phyloP scores from a whole-genome alignment of 2,113 vertebrate genomes.

The Sterna hirundo region DNA sequence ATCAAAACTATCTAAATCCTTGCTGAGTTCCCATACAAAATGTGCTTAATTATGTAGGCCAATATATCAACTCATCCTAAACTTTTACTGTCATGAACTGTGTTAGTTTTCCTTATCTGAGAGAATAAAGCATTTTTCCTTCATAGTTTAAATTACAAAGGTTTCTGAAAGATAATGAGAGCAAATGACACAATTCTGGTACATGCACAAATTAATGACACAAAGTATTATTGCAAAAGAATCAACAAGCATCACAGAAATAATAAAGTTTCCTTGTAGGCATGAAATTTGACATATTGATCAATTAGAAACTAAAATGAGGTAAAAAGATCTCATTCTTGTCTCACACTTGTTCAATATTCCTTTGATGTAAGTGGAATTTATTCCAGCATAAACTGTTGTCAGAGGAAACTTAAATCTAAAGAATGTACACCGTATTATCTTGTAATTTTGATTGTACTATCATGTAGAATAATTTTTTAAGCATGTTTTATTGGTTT shows the following conservation, averaged over 20 bases:
- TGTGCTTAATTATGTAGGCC: background rate
- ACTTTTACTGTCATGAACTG: background rate
- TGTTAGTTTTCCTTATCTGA: background rate
- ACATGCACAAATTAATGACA: background rate
- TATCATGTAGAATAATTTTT: background rate
- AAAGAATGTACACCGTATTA: background rate
- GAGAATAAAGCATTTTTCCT: background rate
- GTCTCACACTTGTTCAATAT: background rate
- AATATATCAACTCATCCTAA: background rate
- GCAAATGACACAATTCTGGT: background rate
- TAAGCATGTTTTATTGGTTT: background rate
- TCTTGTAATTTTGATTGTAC: background rate
- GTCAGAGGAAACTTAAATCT: background rate
- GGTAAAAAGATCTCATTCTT: background rate
- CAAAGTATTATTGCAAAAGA: background rate
- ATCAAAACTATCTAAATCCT: background rate
- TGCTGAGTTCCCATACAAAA: background rate
- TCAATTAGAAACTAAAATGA: slow-evolving; percentile 9
- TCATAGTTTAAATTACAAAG: background rate
- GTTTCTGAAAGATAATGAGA: background rate
- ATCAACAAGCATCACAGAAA: background rate
- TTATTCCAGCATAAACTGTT: background rate
- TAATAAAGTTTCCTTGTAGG: background rate
- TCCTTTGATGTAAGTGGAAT: slow-evolving; percentile 16
- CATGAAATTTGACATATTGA: background rate